phyloP scores from a whole-genome alignment of 2,888 invertebrate species.

The Margaritifera margaritifera region DNA sequence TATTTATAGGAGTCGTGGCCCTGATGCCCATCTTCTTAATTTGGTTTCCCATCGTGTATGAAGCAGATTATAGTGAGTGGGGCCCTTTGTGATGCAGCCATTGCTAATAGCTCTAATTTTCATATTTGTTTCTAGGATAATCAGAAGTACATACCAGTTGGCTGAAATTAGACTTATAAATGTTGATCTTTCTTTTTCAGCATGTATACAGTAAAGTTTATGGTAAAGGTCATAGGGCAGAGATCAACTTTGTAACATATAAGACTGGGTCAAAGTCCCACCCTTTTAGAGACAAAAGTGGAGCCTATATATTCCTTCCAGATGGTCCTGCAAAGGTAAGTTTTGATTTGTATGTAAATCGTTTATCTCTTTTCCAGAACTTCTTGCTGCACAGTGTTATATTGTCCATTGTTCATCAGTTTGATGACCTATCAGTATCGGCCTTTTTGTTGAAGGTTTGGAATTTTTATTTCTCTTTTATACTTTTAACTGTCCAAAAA shows the following conservation, averaged over 20 bases:
- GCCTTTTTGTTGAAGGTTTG: too few species aligned
- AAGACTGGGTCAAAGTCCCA: constrained; percentile 75
- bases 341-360: background rate
- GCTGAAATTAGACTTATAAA: background rate
- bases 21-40: too few species aligned
- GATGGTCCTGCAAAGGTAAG: constrained; percentile 87
- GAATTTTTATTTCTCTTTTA: too few species aligned
- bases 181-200: constrained; percentile 73
- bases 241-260: constrained; percentile 77
- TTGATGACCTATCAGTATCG: too few species aligned
- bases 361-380: constrained; percentile 75
- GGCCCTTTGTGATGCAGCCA: too few species aligned
- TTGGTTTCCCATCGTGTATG: too few species aligned
- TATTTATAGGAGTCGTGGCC: too few species aligned
- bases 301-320: constrained; percentile 96
- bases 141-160: too few species aligned
- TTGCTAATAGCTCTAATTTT: too few species aligned
- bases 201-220: constrained; percentile 68
- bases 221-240: constrained; percentile 36
- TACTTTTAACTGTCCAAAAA: too few species aligned
- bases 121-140: too few species aligned
- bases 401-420: background rate
- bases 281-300: constrained; percentile 79
- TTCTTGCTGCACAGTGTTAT: background rate
- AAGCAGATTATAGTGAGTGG: too few species aligned